Evolutionary conservation across 2,888 invertebrate species (phyloP), one percentile per base, ranked within the genome.

Genomic region (Coenonympha arcania): DNA sequence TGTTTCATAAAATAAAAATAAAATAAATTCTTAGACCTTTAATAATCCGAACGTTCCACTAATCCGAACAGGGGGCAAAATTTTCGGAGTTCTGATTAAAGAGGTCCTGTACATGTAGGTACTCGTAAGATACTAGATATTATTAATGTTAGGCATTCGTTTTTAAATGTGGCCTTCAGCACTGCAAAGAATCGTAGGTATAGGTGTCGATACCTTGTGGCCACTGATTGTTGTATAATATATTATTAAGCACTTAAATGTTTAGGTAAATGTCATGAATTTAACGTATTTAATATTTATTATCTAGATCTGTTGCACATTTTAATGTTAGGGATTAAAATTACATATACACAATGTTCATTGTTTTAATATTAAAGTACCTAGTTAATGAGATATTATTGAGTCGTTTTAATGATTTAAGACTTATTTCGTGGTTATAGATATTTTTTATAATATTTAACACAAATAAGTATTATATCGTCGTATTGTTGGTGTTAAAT

Each of bases 121-220:
- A 26, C 24, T 26, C n/a, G 24, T n/a, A n/a, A n/a, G n/a, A n/a
- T n/a, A n/a, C n/a, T n/a, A n/a, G n/a, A n/a, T n/a, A 26, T 9
- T 9, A 9, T 26, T 8, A 9, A 9, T 26, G 24, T 6, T 9
- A 9, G 24, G 24, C 24, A 36, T 36, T 24, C 8, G 20, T 51
- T 43, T 37, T 54, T 39, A 11, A 46, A 42, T 34, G 54, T 55
- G 54, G 54, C 54, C 54, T 55, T 55, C 34, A 33, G 18, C 19
- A 24, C 22, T 9, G n/a, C 22, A 43, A 46, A 22, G 13, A 49
- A 46, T 15, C 9, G n/a, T 34, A 26, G 8, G 24, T 26, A 6
- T 34, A 18, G n/a, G 41, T 44, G 36, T 34, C 31, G 40, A 44
- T 26, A 34, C 30, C 30, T 45, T 31, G 16, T 33, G 31, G 16